Conservation (phyloP, 2,797 vertebrate species). For the Mergus octosetaceus region DNA sequence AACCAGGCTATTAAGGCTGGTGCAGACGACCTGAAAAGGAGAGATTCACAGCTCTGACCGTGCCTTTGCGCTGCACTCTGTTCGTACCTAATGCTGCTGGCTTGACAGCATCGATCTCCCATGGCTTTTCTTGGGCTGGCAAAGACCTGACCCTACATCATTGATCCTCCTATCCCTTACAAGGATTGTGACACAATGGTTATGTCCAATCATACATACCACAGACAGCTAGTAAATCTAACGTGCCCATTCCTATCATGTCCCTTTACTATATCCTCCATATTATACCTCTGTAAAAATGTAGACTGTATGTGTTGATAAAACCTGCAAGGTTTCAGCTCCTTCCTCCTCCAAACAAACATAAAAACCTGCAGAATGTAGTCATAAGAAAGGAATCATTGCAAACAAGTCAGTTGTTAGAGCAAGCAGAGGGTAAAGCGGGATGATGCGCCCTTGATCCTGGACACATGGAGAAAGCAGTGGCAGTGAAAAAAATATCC, state of each 20-base stretch:
- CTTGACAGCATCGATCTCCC: not conserved
- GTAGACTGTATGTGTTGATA: not conserved
- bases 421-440: not conserved
- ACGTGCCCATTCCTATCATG: accelerated
- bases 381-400: not conserved
- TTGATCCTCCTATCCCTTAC: not conserved
- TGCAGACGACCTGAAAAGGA: not conserved
- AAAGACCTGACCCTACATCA: not conserved
- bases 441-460: not conserved
- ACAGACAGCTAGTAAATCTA: not conserved
- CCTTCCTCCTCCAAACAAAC: not conserved
- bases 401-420: not conserved
- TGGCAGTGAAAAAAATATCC: not conserved
- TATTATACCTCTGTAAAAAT: not conserved
- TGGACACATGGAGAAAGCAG: not conserved
- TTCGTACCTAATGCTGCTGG: not conserved
- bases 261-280: not conserved
- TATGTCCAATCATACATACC: not conserved
- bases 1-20: not conserved
- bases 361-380: not conserved
- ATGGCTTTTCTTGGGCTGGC: not conserved
- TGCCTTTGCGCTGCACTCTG: not conserved
- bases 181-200: not conserved
- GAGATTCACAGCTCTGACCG: not conserved
- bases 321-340: not conserved